phyloP scores from a whole-genome alignment of 2,797 vertebrate species.

The Sebastes hubbsi region DNA sequence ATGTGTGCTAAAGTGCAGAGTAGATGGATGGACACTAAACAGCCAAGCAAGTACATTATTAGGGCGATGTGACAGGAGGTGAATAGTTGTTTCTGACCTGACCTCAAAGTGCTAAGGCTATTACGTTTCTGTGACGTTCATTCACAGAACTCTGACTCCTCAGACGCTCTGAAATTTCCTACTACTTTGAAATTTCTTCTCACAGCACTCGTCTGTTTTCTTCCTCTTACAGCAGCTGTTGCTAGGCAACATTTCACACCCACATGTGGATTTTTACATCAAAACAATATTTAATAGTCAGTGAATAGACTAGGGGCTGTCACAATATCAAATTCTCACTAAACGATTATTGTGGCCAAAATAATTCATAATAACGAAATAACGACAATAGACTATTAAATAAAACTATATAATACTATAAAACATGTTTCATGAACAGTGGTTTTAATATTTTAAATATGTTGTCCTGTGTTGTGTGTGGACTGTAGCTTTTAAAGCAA shows the following conservation, averaged over 20 bases:
- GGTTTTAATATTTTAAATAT: not conserved
- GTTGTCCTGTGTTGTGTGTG: not conserved
- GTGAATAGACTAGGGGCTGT: not conserved
- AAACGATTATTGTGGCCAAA: not conserved
- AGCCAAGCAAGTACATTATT: not conserved
- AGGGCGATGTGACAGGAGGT: not conserved
- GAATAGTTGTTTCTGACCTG: constrained; percentile 8
- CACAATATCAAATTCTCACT: not conserved
- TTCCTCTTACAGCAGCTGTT: constrained; percentile 53
- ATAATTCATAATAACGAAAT: not conserved
- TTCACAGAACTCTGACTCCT: constrained; percentile 16
- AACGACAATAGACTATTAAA: not conserved
- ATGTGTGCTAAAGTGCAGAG: not conserved
- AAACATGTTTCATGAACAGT: not conserved
- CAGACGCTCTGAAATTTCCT: constrained; percentile 11
- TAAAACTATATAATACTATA: not conserved
- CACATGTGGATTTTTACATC: constrained; percentile 31
- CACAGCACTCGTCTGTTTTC: constrained; percentile 18
- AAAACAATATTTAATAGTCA: constrained; percentile 40
- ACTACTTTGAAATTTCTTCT: constrained; percentile 25
- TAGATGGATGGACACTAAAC: not conserved
- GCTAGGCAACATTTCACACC: constrained; percentile 62
- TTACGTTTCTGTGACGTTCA: not conserved
- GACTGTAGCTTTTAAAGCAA: not conserved
- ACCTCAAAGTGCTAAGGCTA: not conserved